These are phyloP conservation scores for Daktulosphaira vitifoliae DNA, from an alignment of 1,140 invertebrate species.

Conservation along the genomic window DNA sequence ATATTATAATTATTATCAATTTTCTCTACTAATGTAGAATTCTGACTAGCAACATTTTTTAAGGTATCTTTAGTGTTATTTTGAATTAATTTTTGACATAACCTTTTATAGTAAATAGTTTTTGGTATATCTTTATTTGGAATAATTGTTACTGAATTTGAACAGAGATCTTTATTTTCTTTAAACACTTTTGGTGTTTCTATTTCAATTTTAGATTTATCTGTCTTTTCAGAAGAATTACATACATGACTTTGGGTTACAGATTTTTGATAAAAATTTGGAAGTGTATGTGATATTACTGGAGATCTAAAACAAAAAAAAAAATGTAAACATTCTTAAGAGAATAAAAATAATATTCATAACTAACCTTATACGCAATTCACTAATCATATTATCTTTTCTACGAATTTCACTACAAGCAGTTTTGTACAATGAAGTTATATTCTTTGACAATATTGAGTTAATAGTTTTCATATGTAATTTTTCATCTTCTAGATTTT, in stretches of 20 bases:
- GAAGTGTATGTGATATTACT: no score
- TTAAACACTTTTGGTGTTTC: not conserved
- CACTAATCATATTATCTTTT: conserved; percentile 29
- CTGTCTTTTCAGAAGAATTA: no score
- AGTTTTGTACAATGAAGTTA: conserved; percentile 37
- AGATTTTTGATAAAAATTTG: no score
- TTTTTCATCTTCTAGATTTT: conserved; percentile 22
- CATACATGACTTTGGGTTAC: no score
- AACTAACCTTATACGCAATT: conserved; percentile 38
- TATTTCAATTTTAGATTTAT: not conserved
- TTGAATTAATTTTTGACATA: conserved; percentile 16
- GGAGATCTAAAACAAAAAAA: no score
- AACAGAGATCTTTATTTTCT: not conserved
- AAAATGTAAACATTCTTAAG: no score
- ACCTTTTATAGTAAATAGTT: conserved; percentile 12
- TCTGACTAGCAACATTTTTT: not conserved
- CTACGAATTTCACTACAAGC: conserved; percentile 29
- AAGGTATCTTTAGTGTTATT: not conserved
- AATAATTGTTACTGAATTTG: not conserved
- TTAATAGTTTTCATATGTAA: not conserved
- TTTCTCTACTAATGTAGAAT: not conserved
- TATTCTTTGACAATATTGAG: conserved; percentile 15
- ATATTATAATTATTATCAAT: not conserved
- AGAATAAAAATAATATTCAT: no score
- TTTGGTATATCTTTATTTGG: conserved; percentile 5